These are phyloP conservation scores for Eulemur albifrons DNA, from an alignment of 2,797 vertebrate species.

Conservation along the genomic window DNA sequence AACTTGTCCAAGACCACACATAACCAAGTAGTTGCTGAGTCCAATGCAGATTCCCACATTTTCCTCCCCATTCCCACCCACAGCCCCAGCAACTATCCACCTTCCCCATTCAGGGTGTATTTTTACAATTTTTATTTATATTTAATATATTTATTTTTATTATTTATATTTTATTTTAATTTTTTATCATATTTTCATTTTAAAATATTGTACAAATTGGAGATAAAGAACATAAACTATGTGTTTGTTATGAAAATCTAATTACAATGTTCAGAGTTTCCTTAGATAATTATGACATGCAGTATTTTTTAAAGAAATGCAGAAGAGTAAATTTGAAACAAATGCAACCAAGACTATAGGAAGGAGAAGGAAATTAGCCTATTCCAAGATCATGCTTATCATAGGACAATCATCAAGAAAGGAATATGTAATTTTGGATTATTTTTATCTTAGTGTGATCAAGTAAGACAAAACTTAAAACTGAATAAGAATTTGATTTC, in stretches of 20 bases:
- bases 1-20: not conserved
- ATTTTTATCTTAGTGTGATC: not conserved
- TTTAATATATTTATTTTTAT: not conserved
- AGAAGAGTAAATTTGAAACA: constrained; percentile 64
- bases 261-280: constrained; percentile 30
- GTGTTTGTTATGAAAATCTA: not conserved
- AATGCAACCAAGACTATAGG: constrained; percentile 43
- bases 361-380: constrained; percentile 16
- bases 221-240: not conserved
- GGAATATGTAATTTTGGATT: constrained; percentile 6
- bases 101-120: not conserved
- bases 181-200: not conserved
- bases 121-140: not conserved
- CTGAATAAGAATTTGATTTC: not conserved
- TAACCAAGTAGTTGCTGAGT: not conserved
- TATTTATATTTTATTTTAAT: not conserved
- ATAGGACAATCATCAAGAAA: not conserved
- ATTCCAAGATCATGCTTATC: not conserved
- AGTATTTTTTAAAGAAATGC: constrained; percentile 35
- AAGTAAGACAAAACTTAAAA: not conserved
- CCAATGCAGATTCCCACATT: not conserved
- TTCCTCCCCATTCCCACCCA: not conserved
- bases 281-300: constrained; percentile 48
- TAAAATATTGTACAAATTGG: not conserved
- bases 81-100: not conserved